Evolutionary conservation across 2,797 vertebrate genomes (phyloP).

Genomic region (Ispidina lecontei): DNA sequence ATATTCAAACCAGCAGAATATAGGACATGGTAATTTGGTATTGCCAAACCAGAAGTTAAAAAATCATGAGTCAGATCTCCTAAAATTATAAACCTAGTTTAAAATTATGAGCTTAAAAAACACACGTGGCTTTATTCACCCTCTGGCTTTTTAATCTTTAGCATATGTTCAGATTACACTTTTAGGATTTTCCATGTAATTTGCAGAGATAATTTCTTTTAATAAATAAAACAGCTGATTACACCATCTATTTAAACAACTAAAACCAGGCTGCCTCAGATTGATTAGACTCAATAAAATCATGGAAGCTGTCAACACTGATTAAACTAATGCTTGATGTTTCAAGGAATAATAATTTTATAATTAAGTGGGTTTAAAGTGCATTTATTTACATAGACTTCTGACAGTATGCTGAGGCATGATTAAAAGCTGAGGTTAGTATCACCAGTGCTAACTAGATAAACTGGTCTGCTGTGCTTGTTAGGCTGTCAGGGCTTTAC

Average conservation of each 20-base stretch:
- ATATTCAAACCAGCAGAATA: not conserved
- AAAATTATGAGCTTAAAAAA: constrained; percentile 9
- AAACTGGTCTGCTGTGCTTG: constrained; percentile 1
- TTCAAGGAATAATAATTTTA: constrained; percentile 39
- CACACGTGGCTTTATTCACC: not conserved
- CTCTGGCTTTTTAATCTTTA: constrained; percentile 20
- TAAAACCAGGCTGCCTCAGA: not conserved
- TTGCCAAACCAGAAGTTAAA: constrained; percentile 17
- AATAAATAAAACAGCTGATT: not conserved
- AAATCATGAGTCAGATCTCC: constrained; percentile 1
- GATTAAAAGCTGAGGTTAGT: constrained; percentile 47
- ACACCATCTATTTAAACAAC: not conserved
- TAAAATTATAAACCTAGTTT: constrained; percentile 27
- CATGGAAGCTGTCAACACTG: not conserved
- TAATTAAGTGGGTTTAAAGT: constrained; percentile 33
- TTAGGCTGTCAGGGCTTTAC: not conserved
- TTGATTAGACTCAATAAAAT: constrained; percentile 30
- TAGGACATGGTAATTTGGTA: not conserved
- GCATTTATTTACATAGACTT: constrained; percentile 11
- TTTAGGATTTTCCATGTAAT: not conserved
- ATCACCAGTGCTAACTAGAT: not conserved
- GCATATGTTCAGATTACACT: not conserved
- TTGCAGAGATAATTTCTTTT: not conserved
- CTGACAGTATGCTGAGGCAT: not conserved
- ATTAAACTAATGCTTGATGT: constrained; percentile 29